Evolutionary conservation across 2,797 vertebrate species (phyloP), one percentile per base, ranked within the genome.

Genomic region (Sparus aurata): DNA sequence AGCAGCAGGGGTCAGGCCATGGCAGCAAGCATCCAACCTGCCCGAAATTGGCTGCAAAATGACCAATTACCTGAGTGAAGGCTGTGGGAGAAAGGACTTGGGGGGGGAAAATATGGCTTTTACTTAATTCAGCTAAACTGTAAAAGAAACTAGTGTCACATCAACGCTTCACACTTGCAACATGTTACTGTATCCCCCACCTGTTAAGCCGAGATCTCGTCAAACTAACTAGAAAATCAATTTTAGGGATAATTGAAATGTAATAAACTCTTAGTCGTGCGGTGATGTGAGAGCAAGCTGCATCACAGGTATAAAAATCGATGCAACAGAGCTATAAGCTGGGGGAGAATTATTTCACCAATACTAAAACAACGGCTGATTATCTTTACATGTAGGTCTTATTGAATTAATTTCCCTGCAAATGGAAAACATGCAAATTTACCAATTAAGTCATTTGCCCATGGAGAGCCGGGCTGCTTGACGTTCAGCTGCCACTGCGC

Each of bases 341-440:
- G 47, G 80, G 61, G 79, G 61, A 3, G 82, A 63, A 84, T 69
- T 60, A 89, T 90, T 90, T 92, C 92, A 91, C 86, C 93, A 91
- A 89, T 87, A 91, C 82, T 89, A 88, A 93, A 92, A 96, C 95
- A 96, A 94, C 90, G 93, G 92, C 91, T 95, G 95, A 97, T 96
- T 97, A 86, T 94, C 94, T 95, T 95, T 95, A 95, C 95, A 96
- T 95, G 95, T 92, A 94, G 93, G 95, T 93, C 94, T 95, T 96
- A 96, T 96, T 96, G 96, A 97, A 97, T 96, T 96, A 96, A 97
- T 97, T 96, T 95, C 94, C 94, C 91, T 61, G 84, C 96, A 95
- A 97, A 97, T 94, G 95, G 94, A 95, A 96, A 97, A 96, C 97
- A 97, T 97, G 97, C 97, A 97, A 97, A 97, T 97, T 96, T 95